A percentile compares a stretch with the other conserved stretches of the same genome.
These are phyloP conservation scores for Hassar affinis DNA, from an alignment of 2,113 vertebrate genomes.

Conservation along the genomic window DNA sequence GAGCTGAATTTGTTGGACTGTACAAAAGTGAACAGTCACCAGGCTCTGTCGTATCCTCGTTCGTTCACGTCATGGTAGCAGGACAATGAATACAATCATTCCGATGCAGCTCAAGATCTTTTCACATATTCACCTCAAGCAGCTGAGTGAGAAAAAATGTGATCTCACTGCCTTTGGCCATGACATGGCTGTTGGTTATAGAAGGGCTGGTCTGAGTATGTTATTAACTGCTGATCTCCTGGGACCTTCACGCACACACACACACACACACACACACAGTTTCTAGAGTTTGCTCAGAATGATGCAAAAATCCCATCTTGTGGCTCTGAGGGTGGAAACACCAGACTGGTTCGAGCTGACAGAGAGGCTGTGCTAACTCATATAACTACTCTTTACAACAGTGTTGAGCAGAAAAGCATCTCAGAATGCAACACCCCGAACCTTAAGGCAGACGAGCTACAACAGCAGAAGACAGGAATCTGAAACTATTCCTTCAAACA, in stretches of 20 bases:
- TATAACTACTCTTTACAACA: background rate
- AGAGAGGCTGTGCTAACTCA: background rate
- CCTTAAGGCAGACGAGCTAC: background rate
- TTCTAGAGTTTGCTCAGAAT: background rate
- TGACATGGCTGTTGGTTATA: background rate
- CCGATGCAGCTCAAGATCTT: background rate
- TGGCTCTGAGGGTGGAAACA: background rate
- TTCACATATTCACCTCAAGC: background rate
- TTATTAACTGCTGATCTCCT: background rate
- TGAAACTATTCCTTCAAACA: too few relatives aligned
- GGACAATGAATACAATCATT: background rate
- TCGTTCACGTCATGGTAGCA: too few relatives aligned
- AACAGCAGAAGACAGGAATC: background rate
- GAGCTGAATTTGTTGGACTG: background rate
- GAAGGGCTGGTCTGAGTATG: background rate
- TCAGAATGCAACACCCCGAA: background rate
- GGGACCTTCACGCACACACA: background rate
- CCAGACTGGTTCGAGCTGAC: background rate
- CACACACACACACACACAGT: too few relatives aligned
- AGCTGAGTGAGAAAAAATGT: background rate
- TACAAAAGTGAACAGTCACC: too few relatives aligned
- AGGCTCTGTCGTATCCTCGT: background rate
- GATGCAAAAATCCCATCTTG: background rate
- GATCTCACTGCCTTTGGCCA: background rate
- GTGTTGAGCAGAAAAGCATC: background rate